These are phyloP conservation scores for Eupithecia inturbata DNA, from an alignment of 2,888 invertebrate species.

Conservation along the genomic window DNA sequence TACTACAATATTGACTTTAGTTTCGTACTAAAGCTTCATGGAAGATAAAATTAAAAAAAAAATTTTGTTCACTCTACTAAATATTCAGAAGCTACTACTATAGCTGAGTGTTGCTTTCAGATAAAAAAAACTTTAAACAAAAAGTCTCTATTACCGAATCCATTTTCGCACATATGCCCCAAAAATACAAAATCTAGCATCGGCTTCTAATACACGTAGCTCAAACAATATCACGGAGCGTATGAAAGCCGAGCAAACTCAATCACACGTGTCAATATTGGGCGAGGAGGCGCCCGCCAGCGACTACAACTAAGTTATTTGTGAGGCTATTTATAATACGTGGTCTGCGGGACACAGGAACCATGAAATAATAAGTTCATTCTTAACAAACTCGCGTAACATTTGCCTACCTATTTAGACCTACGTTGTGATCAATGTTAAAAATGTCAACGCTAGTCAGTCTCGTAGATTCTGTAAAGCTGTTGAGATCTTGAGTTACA, in stretches of 20 bases:
- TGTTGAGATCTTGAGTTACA: not conserved
- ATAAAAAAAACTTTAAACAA: not conserved
- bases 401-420: not conserved
- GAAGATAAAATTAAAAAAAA: not conserved
- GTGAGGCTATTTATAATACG: not conserved
- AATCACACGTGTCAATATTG: slow-evolving; percentile 43
- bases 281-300: slow-evolving; percentile 19
- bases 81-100: not conserved
- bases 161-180: not conserved
- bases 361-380: not conserved
- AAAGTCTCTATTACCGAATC: not conserved
- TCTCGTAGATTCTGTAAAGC: not conserved
- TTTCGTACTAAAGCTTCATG: not conserved
- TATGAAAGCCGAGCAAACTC: slow-evolving; percentile 36
- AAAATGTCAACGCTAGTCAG: not conserved
- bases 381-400: not conserved
- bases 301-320: slow-evolving; percentile 17
- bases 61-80: not conserved
- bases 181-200: not conserved
- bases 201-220: slow-evolving; percentile 14
- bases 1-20: slow-evolving; percentile 13
- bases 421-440: not conserved
- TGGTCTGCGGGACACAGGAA: not conserved
- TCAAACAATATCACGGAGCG: slow-evolving; percentile 26
- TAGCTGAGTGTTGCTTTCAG: not conserved